Base-by-base conservation (phyloP, 1,140 invertebrate species). In the Papilio polytes region DNA sequence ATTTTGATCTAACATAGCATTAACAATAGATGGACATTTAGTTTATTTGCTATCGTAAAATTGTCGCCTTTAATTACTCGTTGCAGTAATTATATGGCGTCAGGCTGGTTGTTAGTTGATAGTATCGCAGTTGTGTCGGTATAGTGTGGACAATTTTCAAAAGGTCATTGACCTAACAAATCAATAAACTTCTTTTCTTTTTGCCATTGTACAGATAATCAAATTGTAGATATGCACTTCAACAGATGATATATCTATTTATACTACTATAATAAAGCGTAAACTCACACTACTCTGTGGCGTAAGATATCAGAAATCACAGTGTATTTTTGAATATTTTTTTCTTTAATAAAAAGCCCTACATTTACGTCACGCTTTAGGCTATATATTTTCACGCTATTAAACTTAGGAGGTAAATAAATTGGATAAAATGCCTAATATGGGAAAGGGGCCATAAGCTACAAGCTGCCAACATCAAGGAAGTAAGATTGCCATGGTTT, bases 61-160 rank as follows among this genome's bases (percentile, higher is more conserved):
- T 56, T 56, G 53, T 8, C 53, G 53, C 53, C 53, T 56, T n/a
- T 56, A 56, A 56, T 56, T 56, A 56, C 53, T 20, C 3, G 8
- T 10, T 56, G 53, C 53, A 56, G 53, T 53, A 18, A n/a, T 53
- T 53, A 53, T 1, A 56, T 20, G 53, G 53, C 53, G 53, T n/a
- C 53, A n/a, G 53, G 53, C n/a, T 56, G n/a, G 53, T 20, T 56
- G n/a, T 56, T 56, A 56, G n/a, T 56, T 20, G 53, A 56, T 56
- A 20, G 18, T 53, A 53, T 53, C 13, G 51, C 18, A 18, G 15
- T 53, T 8, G 18, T 56, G n/a, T 18, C 48, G 2, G 18, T 4
- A 51, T 51, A 51, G 13, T 51, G 48, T 18, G 18, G 10, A 51
- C n/a, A 56, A 56, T 20, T 20, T 56, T 20, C n/a, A 8, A 56